Percentiles rank a stretch among this genome's conserved stretches.
Conservation (phyloP, 2,797 vertebrate species). For the Todus mexicanus region DNA sequence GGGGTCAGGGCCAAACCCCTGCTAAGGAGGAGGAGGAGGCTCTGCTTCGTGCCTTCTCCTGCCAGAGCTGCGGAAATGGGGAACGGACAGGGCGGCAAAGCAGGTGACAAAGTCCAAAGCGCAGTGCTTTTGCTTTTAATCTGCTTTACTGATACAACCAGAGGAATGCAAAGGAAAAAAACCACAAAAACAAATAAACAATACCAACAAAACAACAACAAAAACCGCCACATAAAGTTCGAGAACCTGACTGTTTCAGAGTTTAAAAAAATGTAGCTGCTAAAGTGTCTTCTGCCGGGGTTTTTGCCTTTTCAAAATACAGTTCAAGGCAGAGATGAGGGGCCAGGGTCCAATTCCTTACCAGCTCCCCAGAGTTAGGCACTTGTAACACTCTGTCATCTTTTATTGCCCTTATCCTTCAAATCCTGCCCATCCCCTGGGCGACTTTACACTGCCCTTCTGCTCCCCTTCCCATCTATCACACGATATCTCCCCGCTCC, state of each 20-base stretch:
- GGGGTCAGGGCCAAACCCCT: background rate
- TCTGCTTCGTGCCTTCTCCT: background rate
- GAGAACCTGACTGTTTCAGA: background rate
- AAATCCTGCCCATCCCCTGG: background rate
- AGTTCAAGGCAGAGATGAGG: background rate
- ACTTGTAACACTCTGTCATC: background rate
- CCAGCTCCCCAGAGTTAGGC: background rate
- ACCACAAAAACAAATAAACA: background rate
- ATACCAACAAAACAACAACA: no score
- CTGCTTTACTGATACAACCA: background rate
- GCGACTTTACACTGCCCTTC: constrained; percentile 17
- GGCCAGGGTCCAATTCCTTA: background rate
- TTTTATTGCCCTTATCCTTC: constrained; percentile 36
- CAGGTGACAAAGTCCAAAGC: background rate
- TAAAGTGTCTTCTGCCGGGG: background rate
- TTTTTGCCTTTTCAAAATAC: background rate
- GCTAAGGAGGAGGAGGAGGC: background rate
- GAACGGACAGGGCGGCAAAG: background rate
- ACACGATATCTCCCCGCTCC: background rate
- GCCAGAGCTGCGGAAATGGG: background rate
- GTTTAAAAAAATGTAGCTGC: background rate
- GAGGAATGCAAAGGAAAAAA: background rate
- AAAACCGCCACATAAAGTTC: background rate
- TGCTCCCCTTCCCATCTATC: constrained; percentile 33
- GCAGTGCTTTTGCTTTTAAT: background rate